These are phyloP conservation scores for Podargus strigoides DNA, from an alignment of 2,797 vertebrate genomes.

Conservation along the genomic window DNA sequence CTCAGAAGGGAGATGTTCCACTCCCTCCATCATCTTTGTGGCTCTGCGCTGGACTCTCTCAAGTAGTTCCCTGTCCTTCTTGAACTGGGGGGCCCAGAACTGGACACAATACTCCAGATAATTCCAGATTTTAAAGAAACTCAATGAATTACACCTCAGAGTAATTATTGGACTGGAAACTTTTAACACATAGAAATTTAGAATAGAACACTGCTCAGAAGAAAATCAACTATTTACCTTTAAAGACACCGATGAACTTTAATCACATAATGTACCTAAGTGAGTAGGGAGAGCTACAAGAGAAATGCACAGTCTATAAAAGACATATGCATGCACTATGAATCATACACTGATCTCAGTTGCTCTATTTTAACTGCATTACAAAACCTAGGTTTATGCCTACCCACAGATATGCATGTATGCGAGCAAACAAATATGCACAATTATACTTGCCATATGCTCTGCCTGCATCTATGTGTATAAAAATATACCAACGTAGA, in stretches of 20 bases:
- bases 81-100: too few relatives aligned
- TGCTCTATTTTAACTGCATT: background rate
- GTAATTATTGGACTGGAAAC: background rate
- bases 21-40: too few relatives aligned
- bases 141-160: background rate
- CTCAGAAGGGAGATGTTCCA: too few relatives aligned
- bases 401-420: background rate
- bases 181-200: background rate
- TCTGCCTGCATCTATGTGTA: background rate
- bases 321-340: conserved; percentile 1
- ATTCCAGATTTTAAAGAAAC: conserved; percentile 7
- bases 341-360: background rate
- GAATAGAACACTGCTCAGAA: background rate
- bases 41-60: too few relatives aligned
- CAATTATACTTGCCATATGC: conserved; percentile 18
- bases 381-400: background rate
- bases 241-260: background rate
- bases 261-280: background rate
- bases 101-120: too few relatives aligned
- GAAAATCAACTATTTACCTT: background rate
- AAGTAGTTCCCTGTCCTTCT: too few relatives aligned
- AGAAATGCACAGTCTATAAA: conserved; percentile 17
- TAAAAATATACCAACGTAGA: background rate
- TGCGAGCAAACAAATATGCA: conserved; percentile 30
- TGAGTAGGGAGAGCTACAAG: background rate